A percentile compares a stretch with the other conserved stretches of the same genome.
phyloP scores from a whole-genome alignment of 2,113 vertebrate species.

The Chlorocebus sabaeus region DNA sequence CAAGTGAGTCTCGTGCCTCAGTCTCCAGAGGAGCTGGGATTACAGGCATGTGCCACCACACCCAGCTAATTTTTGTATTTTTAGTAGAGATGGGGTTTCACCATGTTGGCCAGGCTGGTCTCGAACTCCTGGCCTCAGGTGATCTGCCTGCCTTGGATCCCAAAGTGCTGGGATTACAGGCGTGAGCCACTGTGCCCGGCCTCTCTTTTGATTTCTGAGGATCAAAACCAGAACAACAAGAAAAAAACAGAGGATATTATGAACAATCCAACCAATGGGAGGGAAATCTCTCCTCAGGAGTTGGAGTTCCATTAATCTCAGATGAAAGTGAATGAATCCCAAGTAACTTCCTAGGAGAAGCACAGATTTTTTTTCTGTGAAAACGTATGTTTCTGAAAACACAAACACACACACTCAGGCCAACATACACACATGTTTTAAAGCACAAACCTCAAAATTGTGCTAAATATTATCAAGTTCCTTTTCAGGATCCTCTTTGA shows the following conservation, averaged over 20 bases:
- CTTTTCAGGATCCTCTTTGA: slow-evolving; percentile 55
- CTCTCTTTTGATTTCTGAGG: slow-evolving; percentile 30
- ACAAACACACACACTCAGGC: background rate
- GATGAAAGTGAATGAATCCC: background rate
- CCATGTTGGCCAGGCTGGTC: no score
- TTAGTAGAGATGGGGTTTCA: no score
- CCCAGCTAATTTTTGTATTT: no score
- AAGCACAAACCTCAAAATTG: slow-evolving; percentile 4
- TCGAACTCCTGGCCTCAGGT: no score
- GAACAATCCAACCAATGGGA: background rate
- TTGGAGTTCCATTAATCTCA: slow-evolving; percentile 2
- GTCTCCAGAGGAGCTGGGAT: no score
- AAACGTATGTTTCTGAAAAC: slow-evolving; percentile 8
- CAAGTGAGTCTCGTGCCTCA: no score
- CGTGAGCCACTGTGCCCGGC: no score
- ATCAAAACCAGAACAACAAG: background rate
- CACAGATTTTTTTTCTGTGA: background rate
- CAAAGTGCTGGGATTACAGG: no score
- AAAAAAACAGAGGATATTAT: background rate
- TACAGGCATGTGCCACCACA: no score
- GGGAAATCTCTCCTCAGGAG: background rate
- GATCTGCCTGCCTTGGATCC: no score
- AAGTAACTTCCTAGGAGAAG: background rate
- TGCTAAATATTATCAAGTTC: slow-evolving; percentile 21
- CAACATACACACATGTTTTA: background rate